phyloP scores from a whole-genome alignment of 2,113 vertebrate genomes.

The Pachycephala philippinensis region DNA sequence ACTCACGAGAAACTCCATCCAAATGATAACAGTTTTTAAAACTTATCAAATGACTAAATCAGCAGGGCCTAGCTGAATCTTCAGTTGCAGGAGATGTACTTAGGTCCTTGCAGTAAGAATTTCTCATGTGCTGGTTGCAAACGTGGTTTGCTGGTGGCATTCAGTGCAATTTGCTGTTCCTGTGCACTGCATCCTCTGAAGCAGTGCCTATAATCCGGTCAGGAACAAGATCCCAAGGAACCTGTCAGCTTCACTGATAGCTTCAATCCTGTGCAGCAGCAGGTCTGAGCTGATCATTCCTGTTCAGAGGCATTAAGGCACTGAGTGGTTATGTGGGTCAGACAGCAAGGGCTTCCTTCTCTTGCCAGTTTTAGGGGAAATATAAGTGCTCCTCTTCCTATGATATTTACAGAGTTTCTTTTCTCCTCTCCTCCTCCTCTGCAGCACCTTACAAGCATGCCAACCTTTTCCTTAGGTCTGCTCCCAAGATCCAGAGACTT shows the following conservation, averaged over 20 bases:
- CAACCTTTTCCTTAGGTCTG: neutral
- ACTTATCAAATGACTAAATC: neutral
- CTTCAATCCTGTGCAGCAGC: neutral
- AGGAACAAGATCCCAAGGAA: neutral
- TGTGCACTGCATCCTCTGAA: neutral
- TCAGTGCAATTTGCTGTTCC: neutral
- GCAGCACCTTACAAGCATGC: neutral
- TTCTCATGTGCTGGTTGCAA: neutral
- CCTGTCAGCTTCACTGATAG: neutral
- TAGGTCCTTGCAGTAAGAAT: neutral
- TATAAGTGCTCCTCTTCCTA: neutral
- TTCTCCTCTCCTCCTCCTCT: neutral
- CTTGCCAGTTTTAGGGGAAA: neutral
- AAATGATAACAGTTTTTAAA: neutral
- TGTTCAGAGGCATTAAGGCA: neutral
- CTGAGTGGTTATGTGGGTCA: neutral
- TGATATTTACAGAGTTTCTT: neutral
- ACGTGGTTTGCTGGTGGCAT: neutral
- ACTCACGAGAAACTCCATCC: neutral
- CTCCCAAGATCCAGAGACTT: neutral
- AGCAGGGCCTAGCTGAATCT: neutral
- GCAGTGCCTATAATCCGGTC: neutral
- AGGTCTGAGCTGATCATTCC: neutral
- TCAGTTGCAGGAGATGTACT: neutral
- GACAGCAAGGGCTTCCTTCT: neutral